phyloP scores from a whole-genome alignment of 2,888 invertebrate genomes.

The Cephus nigrinus region DNA sequence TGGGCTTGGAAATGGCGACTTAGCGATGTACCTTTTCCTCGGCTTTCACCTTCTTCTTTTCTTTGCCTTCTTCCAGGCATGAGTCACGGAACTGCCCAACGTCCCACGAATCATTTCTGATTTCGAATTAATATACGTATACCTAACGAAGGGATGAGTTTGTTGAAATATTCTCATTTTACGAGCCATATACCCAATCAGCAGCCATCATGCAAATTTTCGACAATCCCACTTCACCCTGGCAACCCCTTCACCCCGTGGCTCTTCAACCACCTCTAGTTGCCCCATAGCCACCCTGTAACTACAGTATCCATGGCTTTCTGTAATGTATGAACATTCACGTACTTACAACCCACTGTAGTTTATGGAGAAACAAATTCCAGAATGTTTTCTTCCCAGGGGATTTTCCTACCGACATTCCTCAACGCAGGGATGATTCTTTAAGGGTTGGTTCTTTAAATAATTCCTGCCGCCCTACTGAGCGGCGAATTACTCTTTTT shows the following conservation, averaged over 20 bases:
- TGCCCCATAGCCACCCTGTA: not conserved
- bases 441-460: not conserved
- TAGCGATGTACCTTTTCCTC: not conserved
- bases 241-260: constrained; percentile 1
- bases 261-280: not conserved
- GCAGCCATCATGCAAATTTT: constrained; percentile 33
- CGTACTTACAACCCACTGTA: not conserved
- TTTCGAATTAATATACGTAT: not conserved
- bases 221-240: constrained; percentile 19
- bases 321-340: not conserved
- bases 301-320: not conserved
- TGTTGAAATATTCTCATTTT: constrained; percentile 27
- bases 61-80: not conserved
- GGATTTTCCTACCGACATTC: not conserved
- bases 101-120: not conserved
- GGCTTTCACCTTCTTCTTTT: not conserved
- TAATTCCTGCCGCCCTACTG: not conserved
- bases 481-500: not conserved
- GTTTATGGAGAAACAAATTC: not conserved
- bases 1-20: constrained; percentile 24
- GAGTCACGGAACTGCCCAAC: not conserved
- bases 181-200: constrained; percentile 31
- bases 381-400: not conserved
- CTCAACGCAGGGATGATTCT: not conserved
- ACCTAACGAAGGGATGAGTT: not conserved